A percentile compares a stretch with the other conserved stretches of the same genome.
Evolutionary conservation across 35 echinoderm and acorn worm genomes (phyloP).

Genomic region (Lytechinus variegatus): DNA sequence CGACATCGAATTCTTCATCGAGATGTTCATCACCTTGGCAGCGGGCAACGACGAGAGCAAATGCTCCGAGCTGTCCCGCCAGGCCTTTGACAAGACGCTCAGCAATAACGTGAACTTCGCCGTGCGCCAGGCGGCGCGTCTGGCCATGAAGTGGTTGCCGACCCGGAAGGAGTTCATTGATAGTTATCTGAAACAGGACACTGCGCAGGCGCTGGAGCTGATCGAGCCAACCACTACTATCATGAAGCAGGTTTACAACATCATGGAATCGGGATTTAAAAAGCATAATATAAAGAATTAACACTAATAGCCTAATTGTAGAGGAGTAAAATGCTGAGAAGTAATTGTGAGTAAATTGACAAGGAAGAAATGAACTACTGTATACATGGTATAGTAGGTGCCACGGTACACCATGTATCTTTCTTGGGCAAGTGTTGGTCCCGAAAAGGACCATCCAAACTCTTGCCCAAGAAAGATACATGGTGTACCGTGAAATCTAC

Average conservation of each 20-base stretch:
- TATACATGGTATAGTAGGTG: too few relatives aligned
- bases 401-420: too few relatives aligned
- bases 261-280: slow-evolving; percentile 23
- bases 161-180: slow-evolving; percentile 22
- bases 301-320: too few relatives aligned
- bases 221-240: background rate
- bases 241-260: background rate
- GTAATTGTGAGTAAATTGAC: too few relatives aligned
- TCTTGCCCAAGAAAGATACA: too few relatives aligned
- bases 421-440: too few relatives aligned
- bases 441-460: too few relatives aligned
- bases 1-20: slow-evolving; percentile 47
- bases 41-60: slow-evolving; percentile 40
- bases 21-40: slow-evolving; percentile 8
- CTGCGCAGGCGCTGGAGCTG: slow-evolving; percentile 14
- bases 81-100: slow-evolving; percentile 41
- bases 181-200: slow-evolving; percentile 37
- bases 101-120: slow-evolving; percentile 32
- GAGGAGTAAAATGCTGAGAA: too few relatives aligned
- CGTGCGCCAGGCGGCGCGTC: slow-evolving; percentile 39
- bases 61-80: slow-evolving; percentile 28
- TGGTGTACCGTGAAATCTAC: too few relatives aligned
- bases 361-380: too few relatives aligned
- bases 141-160: slow-evolving; percentile 31
- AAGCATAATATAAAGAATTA: slow-evolving; percentile 16